Evolutionary conservation across 2,888 invertebrate species (phyloP).

Genomic region (Pilophorus perplexus): DNA sequence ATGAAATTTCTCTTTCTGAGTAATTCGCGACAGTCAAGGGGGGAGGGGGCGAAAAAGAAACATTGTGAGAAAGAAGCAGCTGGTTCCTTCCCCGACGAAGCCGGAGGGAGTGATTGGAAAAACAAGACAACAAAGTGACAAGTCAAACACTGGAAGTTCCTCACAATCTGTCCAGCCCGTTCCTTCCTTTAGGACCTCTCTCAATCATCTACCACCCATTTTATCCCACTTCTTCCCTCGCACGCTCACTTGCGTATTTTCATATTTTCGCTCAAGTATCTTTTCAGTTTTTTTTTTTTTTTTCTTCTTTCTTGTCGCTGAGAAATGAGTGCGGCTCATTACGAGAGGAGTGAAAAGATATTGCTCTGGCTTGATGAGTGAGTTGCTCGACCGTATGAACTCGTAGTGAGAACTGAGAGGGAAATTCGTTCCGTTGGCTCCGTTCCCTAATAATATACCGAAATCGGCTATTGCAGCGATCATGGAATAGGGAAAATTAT

Average conservation of each 20-base stretch:
- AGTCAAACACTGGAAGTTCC: slow-evolving; percentile 28
- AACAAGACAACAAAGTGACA: slow-evolving; percentile 36
- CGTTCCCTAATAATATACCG: too few relatives aligned
- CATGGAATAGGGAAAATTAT: too few relatives aligned
- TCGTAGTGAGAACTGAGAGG: too few relatives aligned
- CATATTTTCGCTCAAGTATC: neutral
- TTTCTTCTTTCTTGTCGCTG: too few relatives aligned
- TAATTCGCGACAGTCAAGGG: too few relatives aligned
- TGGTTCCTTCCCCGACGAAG: slow-evolving; percentile 1
- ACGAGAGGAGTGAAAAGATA: too few relatives aligned
- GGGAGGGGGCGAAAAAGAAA: slow-evolving; percentile 12
- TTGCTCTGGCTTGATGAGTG: too few relatives aligned
- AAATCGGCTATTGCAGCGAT: too few relatives aligned
- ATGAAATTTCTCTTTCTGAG: too few relatives aligned
- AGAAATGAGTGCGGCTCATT: too few relatives aligned
- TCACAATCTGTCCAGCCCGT: slow-evolving; percentile 4
- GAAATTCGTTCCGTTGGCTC: too few relatives aligned
- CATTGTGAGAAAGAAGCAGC: slow-evolving; percentile 11
- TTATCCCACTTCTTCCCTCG: neutral
- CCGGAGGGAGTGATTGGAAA: slow-evolving; percentile 24
- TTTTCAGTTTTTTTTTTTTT: neutral
- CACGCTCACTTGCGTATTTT: neutral
- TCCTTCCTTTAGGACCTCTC: neutral
- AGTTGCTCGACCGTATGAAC: too few relatives aligned
- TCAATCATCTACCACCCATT: slow-evolving; percentile 2